phyloP scores from a whole-genome alignment of 2,797 vertebrate species.

The Neosilurus mollespiculum region DNA sequence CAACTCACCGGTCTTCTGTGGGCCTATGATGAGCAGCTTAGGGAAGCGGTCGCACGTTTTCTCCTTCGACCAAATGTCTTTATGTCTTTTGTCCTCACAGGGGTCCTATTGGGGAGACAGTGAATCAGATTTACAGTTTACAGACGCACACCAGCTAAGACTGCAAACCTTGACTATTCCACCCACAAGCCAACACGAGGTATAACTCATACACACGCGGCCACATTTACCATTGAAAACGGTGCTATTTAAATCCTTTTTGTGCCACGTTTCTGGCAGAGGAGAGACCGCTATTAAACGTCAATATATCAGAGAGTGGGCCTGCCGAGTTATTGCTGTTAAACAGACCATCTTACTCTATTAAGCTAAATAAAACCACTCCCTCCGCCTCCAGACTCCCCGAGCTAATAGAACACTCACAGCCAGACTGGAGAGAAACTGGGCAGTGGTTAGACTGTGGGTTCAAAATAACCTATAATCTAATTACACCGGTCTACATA shows the following conservation, averaged over 20 bases:
- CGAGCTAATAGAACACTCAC: constrained; percentile 1
- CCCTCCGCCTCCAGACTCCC: constrained; percentile 14
- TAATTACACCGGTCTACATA: constrained; percentile 25
- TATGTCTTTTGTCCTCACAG: constrained; percentile 98
- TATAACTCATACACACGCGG: constrained; percentile 23
- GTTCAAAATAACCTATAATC: constrained; percentile 34
- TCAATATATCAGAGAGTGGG: constrained; percentile 33
- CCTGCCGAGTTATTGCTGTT: constrained; percentile 38
- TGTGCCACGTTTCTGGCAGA: not conserved
- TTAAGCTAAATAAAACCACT: constrained; percentile 14
- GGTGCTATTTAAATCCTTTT: constrained; percentile 19
- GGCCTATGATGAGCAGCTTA: constrained; percentile 95
- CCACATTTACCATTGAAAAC: constrained; percentile 21
- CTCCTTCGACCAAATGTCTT: constrained; percentile 99
- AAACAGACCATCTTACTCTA: constrained; percentile 12
- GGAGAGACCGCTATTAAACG: constrained; percentile 1
- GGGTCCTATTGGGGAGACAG: constrained; percentile 82
- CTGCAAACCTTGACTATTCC: not conserved
- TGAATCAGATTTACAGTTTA: not conserved
- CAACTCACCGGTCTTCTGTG: constrained; percentile 93
- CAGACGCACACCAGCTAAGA: not conserved
- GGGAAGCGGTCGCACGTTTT: constrained; percentile 98
- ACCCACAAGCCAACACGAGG: constrained; percentile 24
- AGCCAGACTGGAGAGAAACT: not conserved
- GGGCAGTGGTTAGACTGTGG: constrained; percentile 2